Conservation (phyloP, 2,797 vertebrate species). For the Muscicapa comitata region DNA sequence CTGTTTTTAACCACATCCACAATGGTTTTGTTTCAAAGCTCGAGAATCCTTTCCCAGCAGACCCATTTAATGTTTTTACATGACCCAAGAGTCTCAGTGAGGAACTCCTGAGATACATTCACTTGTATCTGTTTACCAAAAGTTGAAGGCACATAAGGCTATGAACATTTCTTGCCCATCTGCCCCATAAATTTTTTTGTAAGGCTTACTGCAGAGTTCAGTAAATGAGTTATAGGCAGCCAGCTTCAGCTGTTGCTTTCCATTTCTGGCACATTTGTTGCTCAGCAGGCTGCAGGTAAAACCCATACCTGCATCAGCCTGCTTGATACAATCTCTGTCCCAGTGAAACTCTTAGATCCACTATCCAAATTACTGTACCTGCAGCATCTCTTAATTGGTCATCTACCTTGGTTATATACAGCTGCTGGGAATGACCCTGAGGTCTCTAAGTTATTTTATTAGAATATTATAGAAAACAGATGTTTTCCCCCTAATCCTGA, state of each 20-base stretch:
- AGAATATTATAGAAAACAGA: background rate
- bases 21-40: background rate
- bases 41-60: background rate
- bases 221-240: conserved; percentile 13
- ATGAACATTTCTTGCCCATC: conserved; percentile 49
- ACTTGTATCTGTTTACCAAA: background rate
- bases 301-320: background rate
- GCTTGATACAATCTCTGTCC: background rate
- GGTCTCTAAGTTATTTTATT: background rate
- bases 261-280: background rate
- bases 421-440: background rate
- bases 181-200: conserved; percentile 39
- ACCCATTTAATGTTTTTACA: background rate
- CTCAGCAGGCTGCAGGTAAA: background rate
- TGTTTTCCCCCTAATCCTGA: background rate
- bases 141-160: conserved; percentile 13
- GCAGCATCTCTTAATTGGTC: background rate
- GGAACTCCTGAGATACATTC: background rate
- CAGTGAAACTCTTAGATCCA: background rate
- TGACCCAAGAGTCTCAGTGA: background rate
- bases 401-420: background rate
- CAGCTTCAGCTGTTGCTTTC: conserved; percentile 42
- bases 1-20: background rate
- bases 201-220: background rate
- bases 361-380: background rate